phyloP scores from a whole-genome alignment of 2,797 vertebrate genomes.

The Buphagus erythrorhynchus region DNA sequence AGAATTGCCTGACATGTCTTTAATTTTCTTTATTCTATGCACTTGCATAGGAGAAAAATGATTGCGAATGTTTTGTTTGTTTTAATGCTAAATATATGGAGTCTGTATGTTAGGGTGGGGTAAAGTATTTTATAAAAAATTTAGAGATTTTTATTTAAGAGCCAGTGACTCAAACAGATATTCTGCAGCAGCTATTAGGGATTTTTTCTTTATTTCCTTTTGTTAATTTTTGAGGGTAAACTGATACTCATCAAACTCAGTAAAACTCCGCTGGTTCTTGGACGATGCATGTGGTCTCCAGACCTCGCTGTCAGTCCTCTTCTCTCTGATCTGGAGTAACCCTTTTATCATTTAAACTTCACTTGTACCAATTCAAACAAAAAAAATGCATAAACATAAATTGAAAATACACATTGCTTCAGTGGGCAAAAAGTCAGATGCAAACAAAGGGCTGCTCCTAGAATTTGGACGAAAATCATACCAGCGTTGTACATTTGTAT shows the following conservation, averaged over 20 bases:
- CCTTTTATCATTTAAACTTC: conserved; percentile 54
- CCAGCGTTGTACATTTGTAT: accelerated
- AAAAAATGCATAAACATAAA: conserved; percentile 4
- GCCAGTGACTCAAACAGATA: neutral
- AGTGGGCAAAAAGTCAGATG: neutral
- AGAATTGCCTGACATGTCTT: neutral
- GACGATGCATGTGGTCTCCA: conserved; percentile 41
- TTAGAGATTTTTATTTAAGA: neutral
- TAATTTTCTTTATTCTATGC: neutral
- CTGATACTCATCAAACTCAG: neutral
- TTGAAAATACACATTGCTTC: neutral
- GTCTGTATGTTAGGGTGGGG: neutral
- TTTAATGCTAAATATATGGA: neutral
- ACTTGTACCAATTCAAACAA: neutral
- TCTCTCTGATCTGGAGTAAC: conserved; percentile 39
- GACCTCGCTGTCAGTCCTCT: conserved; percentile 12
- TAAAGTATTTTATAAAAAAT: neutral
- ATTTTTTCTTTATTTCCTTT: conserved; percentile 4
- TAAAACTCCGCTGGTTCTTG: neutral
- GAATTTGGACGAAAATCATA: neutral
- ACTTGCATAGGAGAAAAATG: neutral
- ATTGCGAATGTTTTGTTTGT: neutral
- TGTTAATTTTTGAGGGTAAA: conserved; percentile 28
- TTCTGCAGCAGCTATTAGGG: neutral
- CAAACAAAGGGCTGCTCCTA: neutral